Conservation (phyloP, 1,140 invertebrate genomes). For the Protaetia brevitarsis region DNA sequence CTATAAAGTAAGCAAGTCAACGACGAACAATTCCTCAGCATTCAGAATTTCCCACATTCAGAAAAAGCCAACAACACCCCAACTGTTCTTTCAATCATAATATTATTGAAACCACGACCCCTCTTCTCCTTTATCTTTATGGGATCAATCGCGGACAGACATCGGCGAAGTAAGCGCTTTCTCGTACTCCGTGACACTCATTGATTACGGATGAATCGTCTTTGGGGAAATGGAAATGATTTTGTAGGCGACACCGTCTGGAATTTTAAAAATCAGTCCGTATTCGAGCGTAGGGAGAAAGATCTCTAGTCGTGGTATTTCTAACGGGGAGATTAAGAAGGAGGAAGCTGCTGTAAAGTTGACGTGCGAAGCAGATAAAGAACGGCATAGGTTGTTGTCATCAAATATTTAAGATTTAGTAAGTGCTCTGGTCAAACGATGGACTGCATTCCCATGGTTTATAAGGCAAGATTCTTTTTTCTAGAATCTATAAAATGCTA, state of each 20-base stretch:
- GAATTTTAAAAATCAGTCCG: constrained; percentile 45
- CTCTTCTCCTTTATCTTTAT: constrained; percentile 26
- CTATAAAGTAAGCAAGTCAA: too few relatives aligned
- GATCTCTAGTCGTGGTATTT: background rate
- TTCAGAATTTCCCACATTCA: too few relatives aligned
- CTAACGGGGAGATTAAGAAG: background rate
- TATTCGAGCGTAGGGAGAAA: background rate
- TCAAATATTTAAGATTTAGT: constrained; percentile 46
- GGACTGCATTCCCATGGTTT: too few relatives aligned
- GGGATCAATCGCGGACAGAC: constrained; percentile 11
- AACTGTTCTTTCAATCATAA: constrained; percentile 12
- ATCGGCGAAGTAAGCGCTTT: background rate
- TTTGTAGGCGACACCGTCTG: constrained; percentile 32
- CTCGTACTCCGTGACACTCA: constrained; percentile 32
- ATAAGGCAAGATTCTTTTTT: too few relatives aligned
- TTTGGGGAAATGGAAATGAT: constrained; percentile 37
- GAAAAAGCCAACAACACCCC: too few relatives aligned
- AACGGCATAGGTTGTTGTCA: constrained; percentile 40
- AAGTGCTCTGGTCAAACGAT: constrained; percentile 38
- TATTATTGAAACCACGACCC: constrained; percentile 3
- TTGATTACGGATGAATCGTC: constrained; percentile 43
- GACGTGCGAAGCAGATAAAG: background rate
- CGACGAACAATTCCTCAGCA: too few relatives aligned
- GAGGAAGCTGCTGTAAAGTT: background rate
- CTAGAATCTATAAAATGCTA: too few relatives aligned